Base-by-base conservation (phyloP, 2,113 vertebrate genomes). In the Struthidea cinerea region DNA sequence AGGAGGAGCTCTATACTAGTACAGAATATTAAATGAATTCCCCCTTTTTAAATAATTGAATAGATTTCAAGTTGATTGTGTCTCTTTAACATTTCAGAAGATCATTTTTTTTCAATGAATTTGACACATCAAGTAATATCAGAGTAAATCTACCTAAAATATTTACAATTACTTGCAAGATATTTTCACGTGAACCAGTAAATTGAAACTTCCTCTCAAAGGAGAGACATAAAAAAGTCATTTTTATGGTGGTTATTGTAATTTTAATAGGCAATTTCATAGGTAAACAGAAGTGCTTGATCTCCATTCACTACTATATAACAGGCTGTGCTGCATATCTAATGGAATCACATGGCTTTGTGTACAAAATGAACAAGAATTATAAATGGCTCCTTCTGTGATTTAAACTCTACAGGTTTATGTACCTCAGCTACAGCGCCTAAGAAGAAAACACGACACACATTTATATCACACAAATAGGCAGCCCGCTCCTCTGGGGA, bases 201-300 rank as follows among this genome's bases (percentile, higher is more conserved):
- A 96, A 76, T 89, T 96, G 93, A 90, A 92, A 94, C 84, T 92
- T 97, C 81, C 85, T 93, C 96, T 97, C 93, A 88, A 95, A 97
- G 95, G 89, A 96, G 93, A 91, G 46, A 91, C 91, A 78, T 97
- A 94, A 93, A 75, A 57, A 89, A 86, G 93, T 96, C 94, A 84
- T 88, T 96, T 94, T 96, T 92, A 96, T 95, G 87, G 84, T 86
- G 44, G 92, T 97, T 97, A 94, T 97, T 96, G 88, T 96, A 94
- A 96, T 96, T 96, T 96, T 93, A 93, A 93, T 94, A 84, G 96
- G 92, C 89, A 94, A 93, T 97, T 97, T 97, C 93, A 96, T 91
- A 94, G 95, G 97, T 97, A 97, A 97, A 97, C 96, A 97, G 94
- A 96, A 96, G 87, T 89, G 94, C 95, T 96, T 97, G 95, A 96